Evolutionary conservation across 2,113 vertebrate genomes (phyloP).

Genomic region (Coturnix japonica): DNA sequence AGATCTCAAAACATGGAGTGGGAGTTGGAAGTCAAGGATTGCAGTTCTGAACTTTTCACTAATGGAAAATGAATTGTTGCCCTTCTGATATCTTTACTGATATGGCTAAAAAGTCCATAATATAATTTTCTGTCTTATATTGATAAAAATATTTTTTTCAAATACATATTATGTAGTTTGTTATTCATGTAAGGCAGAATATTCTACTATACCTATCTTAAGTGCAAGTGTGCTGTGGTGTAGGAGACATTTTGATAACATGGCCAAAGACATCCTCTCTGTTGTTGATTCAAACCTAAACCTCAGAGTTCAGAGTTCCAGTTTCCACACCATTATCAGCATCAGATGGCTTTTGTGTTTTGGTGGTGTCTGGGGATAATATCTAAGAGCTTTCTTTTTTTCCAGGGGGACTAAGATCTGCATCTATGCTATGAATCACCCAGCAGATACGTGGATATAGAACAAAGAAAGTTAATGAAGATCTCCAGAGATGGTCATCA

Average conservation of each 20-base stretch:
- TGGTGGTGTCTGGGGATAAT: background rate
- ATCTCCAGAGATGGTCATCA: conserved; percentile 13
- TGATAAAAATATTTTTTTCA: fast-evolving
- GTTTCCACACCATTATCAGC: background rate
- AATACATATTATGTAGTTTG: background rate
- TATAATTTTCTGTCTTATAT: background rate
- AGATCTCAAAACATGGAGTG: background rate
- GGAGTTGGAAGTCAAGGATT: fast-evolving
- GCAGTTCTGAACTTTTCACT: background rate
- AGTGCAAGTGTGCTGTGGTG: background rate
- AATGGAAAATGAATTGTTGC: background rate
- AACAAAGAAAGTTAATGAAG: background rate
- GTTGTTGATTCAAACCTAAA: background rate
- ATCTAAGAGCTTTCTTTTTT: background rate
- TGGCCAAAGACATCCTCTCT: background rate
- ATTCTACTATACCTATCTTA: background rate
- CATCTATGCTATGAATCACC: conserved; percentile 36
- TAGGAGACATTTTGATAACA: background rate
- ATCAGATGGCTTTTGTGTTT: background rate
- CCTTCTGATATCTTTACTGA: background rate
- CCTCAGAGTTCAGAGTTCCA: background rate
- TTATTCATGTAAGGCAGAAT: background rate
- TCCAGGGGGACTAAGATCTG: conserved; percentile 1
- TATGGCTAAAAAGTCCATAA: background rate
- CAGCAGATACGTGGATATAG: background rate